Evolutionary conservation across 1,140 invertebrate species (phyloP), one percentile per base, ranked within the genome.

Genomic region (Diachasmimorpha longicaudata): DNA sequence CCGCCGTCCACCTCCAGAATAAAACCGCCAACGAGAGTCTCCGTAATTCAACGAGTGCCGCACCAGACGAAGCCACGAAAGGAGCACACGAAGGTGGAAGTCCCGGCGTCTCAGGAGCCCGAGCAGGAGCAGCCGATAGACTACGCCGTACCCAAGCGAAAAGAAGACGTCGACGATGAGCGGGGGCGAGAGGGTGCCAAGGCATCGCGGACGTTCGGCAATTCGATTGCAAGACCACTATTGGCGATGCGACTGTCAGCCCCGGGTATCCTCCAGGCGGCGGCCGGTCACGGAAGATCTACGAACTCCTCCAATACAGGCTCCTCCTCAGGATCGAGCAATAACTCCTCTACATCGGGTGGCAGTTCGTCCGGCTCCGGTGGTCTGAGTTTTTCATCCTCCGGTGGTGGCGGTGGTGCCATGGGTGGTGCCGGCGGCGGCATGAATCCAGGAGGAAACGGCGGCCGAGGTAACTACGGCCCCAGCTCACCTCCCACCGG

Each of bases 11-110:
- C 86, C 46, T 82, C 86, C 3, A 79, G 83, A 4, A 82, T 86
- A 5, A 88, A 90, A 71, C 85, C 88, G 48, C 88, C 87, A 0
- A 88, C 89, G 8, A 88, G 92, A 83, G 92, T 93, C 11, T 96
- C 94, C 42, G 95, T 96, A 5, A 96, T 96, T 74, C 95, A 96
- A 82, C 92, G 95, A 83, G 95, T 94, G 21, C 95, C 94, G 19
- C 90, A 92, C 46, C 90, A 91, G 76, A 87, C 89, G 21, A 90
- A 87, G 77, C 83, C 84, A 0, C 83, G 83, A 39, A 82, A 84
- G 16, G 86, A 86, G 66, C 85, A 85, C 52, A 83, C 85, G 66
- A 86, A 85, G 19, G 77, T 87, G 70, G 86, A 86, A 70, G 78
- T 87, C 36, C 83, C 86, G 0, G 83, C 86, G 11, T 85, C 83